Evolutionary conservation across 2,797 vertebrate genomes (phyloP), one percentile per base, ranked within the genome.

Genomic region (Xiphophorus birchmanni): DNA sequence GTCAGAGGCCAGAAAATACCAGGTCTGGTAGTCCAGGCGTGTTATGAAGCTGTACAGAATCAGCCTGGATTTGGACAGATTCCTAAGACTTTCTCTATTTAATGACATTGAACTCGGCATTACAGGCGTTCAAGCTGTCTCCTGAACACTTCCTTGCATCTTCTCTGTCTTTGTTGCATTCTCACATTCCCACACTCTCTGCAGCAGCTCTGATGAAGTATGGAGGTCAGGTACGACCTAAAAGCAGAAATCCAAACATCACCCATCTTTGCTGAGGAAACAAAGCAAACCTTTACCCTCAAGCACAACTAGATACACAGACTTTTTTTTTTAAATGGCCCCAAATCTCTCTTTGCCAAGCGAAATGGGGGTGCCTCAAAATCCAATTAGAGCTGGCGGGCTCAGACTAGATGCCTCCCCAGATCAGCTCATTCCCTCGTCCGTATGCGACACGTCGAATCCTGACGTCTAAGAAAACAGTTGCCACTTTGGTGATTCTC

Each of bases 351-450:
- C 86, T 90, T 87, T 87, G 86, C 84, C 8, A 72, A 83, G 80
- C 75, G 75, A 76, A 89, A 84, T 76, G 79, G 86, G 42, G 29
- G 86, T 80, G 79, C 80, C 86, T 79, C 65, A 56, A 89, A 94
- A 95, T 94, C 94, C 92, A 94, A 94, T 95, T 94, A 95, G 74
- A 81, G 81, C 40, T 26, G 79, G 72, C 15, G 44, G 88, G 77
- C 86, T 87, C 85, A 85, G 87, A 90, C 88, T 35, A 79, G 82
- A 86, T 84, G 83, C 80, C 78, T 88, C 82, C 86, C 82, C 72
- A 77, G 87, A 87, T 83, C 81, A 71, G 63, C 50, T 75, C 79
- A 81, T 72, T 83, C 82, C 71, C 45, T 85, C 75, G 56, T 79
- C 74, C 40, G 75, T 67, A 75, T 87, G 76, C 79, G 89, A 90